phyloP scores from a whole-genome alignment of 2,113 vertebrate genomes.

The Gnathonemus echidnorhynchus region DNA sequence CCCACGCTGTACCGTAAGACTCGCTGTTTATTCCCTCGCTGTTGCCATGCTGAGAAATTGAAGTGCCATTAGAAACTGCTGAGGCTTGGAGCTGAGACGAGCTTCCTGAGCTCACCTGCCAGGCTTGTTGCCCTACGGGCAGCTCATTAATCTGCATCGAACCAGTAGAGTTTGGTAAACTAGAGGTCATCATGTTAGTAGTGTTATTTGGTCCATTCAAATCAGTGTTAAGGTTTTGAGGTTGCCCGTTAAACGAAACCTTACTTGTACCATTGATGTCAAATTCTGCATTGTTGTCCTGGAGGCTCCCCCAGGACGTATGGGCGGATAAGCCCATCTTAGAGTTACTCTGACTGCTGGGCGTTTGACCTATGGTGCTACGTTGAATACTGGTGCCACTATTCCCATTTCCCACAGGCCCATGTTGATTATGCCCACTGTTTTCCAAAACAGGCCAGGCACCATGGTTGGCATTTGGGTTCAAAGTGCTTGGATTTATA shows the following conservation, averaged over 20 bases:
- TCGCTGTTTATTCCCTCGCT: slow-evolving; percentile 72
- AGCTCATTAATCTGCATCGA: slow-evolving; percentile 81
- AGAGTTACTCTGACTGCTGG: slow-evolving; percentile 76
- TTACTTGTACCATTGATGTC: slow-evolving; percentile 93
- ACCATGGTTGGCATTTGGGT: slow-evolving; percentile 93
- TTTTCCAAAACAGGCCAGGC: slow-evolving; percentile 87
- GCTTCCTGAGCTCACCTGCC: slow-evolving; percentile 70
- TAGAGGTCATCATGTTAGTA: slow-evolving; percentile 99
- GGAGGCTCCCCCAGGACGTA: slow-evolving; percentile 75
- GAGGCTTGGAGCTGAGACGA: slow-evolving; percentile 79
- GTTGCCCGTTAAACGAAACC: slow-evolving; percentile 85
- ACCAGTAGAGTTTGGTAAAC: slow-evolving; percentile 96
- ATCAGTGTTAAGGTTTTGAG: slow-evolving; percentile 95
- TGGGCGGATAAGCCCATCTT: slow-evolving; percentile 70
- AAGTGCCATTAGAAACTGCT: slow-evolving; percentile 82
- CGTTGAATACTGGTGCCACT: slow-evolving; percentile 69
- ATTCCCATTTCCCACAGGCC: slow-evolving; percentile 67
- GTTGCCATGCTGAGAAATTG: slow-evolving; percentile 70
- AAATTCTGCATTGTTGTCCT: slow-evolving; percentile 66
- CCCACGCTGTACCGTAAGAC: slow-evolving; percentile 85
- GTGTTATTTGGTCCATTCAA: slow-evolving; percentile 99
- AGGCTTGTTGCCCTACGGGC: slow-evolving; percentile 70
- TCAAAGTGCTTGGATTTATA: slow-evolving; percentile 92
- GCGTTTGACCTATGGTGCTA: slow-evolving; percentile 69
- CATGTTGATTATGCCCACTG: slow-evolving; percentile 73